A percentile compares a stretch with the other conserved stretches of the same genome.
phyloP scores from a whole-genome alignment of 2,888 invertebrate genomes.

The Sceliomorpha sp. region DNA sequence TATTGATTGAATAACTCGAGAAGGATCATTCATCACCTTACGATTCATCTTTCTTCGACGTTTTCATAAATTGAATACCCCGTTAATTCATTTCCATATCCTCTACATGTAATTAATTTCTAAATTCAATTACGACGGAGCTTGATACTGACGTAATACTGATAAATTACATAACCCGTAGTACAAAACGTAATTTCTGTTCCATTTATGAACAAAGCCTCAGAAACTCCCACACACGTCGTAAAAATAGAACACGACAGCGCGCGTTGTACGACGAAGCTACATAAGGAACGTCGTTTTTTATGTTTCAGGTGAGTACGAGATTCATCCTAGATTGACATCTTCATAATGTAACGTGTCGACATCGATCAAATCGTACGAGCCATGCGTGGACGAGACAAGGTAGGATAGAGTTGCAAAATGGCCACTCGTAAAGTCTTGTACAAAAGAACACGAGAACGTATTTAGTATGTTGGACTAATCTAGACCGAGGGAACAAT shows the following conservation, averaged over 20 bases:
- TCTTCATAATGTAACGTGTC: background rate
- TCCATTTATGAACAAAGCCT: slow-evolving; percentile 33
- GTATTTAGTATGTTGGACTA: no score
- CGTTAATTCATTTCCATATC: no score
- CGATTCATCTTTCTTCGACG: no score
- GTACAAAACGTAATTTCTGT: slow-evolving; percentile 43
- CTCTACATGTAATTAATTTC: no score
- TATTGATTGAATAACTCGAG: no score
- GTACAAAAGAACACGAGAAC: no score
- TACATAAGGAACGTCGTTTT: slow-evolving; percentile 5
- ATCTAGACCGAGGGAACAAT: no score
- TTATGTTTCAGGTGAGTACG: slow-evolving; percentile 36
- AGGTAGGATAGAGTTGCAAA: background rate
- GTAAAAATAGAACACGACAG: slow-evolving; percentile 31
- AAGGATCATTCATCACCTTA: no score
- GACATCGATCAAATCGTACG: background rate
- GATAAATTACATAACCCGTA: slow-evolving; percentile 36
- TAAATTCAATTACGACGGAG: slow-evolving; percentile 32
- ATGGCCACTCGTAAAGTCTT: no score
- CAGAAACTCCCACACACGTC: slow-evolving; percentile 40
- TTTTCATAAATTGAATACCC: no score
- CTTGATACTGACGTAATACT: no score
- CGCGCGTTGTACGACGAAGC: background rate
- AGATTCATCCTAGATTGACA: slow-evolving; percentile 22
- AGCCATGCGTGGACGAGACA: slow-evolving; percentile 9